Evolutionary conservation across 2,113 vertebrate species (phyloP).

Genomic region (Elanoides forficatus): DNA sequence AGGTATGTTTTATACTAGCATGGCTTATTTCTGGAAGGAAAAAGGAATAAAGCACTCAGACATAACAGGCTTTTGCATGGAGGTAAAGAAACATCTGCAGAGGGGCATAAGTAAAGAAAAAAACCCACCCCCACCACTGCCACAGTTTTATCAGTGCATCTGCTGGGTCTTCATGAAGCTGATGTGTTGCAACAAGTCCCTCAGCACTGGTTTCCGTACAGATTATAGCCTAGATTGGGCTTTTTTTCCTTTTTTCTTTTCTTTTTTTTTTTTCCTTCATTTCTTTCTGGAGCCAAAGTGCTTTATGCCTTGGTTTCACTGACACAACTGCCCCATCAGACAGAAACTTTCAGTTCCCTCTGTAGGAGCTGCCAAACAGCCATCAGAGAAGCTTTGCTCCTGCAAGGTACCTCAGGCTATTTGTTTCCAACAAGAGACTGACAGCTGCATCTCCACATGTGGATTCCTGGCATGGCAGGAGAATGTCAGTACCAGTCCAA

Average conservation of each 20-base stretch:
- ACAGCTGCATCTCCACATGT: not conserved
- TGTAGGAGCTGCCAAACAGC: not conserved
- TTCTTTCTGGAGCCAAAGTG: not conserved
- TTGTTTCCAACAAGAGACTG: not conserved
- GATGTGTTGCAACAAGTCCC: not conserved
- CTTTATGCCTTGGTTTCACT: not conserved
- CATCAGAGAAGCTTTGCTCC: not conserved
- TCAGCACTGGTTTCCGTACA: not conserved
- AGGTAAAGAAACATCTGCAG: not conserved
- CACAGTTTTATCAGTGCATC: not conserved
- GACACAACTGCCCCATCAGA: not conserved
- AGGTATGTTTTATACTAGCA: not conserved
- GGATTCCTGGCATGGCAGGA: not conserved
- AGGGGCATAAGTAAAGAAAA: not conserved
- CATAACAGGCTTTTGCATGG: not conserved
- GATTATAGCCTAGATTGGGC: not conserved
- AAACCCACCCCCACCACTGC: not conserved
- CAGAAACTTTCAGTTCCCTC: not conserved
- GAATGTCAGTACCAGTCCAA: not conserved
- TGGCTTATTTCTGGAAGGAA: not conserved
- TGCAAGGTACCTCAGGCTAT: not conserved
- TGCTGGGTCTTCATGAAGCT: not conserved
- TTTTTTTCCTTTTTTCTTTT: too few relatives aligned
- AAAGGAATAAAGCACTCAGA: not conserved
- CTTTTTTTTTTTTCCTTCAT: not conserved